A percentile compares a stretch with the other conserved stretches of the same genome.
phyloP scores from a whole-genome alignment of 2,797 vertebrate genomes.

The Erithacus rubecula region DNA sequence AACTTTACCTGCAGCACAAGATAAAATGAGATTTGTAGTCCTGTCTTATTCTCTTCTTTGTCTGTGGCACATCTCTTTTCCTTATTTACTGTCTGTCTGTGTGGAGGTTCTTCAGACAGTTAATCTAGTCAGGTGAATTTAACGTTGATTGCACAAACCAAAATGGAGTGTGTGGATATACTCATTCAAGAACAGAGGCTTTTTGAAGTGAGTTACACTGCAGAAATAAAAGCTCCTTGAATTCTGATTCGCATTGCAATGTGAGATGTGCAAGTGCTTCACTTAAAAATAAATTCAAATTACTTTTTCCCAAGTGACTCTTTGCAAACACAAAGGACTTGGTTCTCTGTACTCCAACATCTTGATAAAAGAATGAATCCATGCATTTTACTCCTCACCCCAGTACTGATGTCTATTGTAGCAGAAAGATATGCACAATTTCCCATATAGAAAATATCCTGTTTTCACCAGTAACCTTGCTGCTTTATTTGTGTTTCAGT shows the following conservation, averaged over 20 bases:
- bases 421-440: not conserved
- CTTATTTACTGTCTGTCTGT: not conserved
- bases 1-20: not conserved
- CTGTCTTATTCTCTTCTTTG: not conserved
- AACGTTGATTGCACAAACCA: not conserved
- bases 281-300: not conserved
- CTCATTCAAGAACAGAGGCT: not conserved
- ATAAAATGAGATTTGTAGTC: not conserved
- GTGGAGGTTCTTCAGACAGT: not conserved
- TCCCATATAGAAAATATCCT: not conserved
- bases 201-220: not conserved
- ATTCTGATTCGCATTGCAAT: not conserved
- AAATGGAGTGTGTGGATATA: not conserved
- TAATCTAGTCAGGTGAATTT: not conserved
- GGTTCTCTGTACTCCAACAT: not conserved
- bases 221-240: constrained; percentile 15
- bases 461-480: constrained; percentile 17
- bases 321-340: not conserved
- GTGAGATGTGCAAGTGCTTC: not conserved
- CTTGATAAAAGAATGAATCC: not conserved
- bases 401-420: not conserved
- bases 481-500: constrained; percentile 8
- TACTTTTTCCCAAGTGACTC: not conserved
- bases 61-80: not conserved
- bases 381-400: not conserved